Evolutionary conservation across 2,113 vertebrate genomes (phyloP).

Genomic region (Urocynchramus pylzowi): DNA sequence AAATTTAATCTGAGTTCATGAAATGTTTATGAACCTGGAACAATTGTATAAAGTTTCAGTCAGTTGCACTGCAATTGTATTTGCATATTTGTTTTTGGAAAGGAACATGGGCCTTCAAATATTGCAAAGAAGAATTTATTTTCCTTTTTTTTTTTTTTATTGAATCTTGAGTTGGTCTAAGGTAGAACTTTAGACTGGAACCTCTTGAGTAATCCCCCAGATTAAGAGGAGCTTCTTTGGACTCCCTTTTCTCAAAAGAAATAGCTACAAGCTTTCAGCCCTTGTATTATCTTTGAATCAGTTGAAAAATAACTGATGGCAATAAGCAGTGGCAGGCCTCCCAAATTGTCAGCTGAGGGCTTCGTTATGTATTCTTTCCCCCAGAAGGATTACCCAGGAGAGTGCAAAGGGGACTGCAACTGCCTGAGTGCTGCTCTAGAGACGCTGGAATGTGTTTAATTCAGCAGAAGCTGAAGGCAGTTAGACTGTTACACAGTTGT

Average conservation of each 20-base stretch:
- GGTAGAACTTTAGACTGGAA: background rate
- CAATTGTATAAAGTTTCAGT: conserved; percentile 46
- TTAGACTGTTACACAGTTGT: background rate
- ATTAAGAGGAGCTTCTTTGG: background rate
- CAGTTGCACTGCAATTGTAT: conserved; percentile 32
- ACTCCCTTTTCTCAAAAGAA: background rate
- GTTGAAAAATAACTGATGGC: conserved; percentile 19
- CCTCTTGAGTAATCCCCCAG: background rate
- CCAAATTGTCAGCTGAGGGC: background rate
- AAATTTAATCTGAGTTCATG: conserved; percentile 62
- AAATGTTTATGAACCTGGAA: conserved; percentile 60
- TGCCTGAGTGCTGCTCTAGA: conserved; percentile 17
- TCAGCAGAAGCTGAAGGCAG: conserved; percentile 45
- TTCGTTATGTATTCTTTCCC: background rate
- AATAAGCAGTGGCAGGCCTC: conserved; percentile 9
- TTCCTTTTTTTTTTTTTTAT: background rate
- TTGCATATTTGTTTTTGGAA: conserved; percentile 36
- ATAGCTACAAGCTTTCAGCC: background rate
- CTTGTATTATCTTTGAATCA: background rate
- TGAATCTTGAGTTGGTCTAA: background rate
- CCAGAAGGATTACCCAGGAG: conserved; percentile 15
- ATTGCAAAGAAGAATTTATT: background rate
- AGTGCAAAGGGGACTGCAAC: background rate
- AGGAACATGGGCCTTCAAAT: background rate
- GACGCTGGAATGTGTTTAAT: conserved; percentile 30